Percentiles rank a stretch among this genome's conserved stretches.
These are phyloP conservation scores for Mellilla xanthometata DNA, from an alignment of 2,888 invertebrate species.

Conservation along the genomic window DNA sequence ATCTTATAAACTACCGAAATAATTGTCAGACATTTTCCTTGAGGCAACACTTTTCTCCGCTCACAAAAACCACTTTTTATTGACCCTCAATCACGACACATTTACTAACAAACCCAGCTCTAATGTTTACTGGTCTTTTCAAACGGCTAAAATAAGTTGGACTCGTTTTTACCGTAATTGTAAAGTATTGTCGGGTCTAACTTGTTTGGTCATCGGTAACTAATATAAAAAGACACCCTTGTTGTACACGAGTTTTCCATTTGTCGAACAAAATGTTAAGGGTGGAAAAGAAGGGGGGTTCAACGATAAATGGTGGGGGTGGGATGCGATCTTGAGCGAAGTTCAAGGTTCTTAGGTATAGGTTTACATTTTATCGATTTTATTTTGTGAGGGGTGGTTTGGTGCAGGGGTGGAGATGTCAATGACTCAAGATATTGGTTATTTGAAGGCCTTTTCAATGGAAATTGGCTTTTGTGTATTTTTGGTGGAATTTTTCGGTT, in stretches of 20 bases:
- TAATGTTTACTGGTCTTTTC: not conserved
- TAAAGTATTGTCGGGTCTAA: constrained; percentile 1
- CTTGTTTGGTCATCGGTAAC: not conserved
- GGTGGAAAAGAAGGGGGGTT: constrained; percentile 6
- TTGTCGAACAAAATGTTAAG: constrained; percentile 16
- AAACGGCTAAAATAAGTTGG: not conserved
- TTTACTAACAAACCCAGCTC: not conserved
- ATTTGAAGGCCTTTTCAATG: constrained; percentile 1
- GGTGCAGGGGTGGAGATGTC: constrained; percentile 4
- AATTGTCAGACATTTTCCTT: constrained; percentile 9
- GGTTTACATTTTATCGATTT: constrained; percentile 17
- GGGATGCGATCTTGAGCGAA: constrained; percentile 16
- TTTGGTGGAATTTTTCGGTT: too few species aligned
- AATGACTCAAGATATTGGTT: constrained; percentile 4
- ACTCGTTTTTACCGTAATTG: not conserved
- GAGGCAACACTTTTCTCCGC: constrained; percentile 8
- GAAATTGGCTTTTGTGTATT: not conserved
- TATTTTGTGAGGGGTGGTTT: constrained; percentile 5
- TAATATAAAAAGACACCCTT: constrained; percentile 19
- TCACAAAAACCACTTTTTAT: not conserved
- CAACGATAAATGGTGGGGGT: constrained; percentile 17
- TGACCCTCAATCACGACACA: not conserved
- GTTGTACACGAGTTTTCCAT: constrained; percentile 21
- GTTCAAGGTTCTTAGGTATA: constrained; percentile 20
- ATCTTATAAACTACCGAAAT: constrained; percentile 18